Percentiles rank a stretch among this genome's conserved stretches.
phyloP scores from a whole-genome alignment of 2,113 vertebrate genomes.

The Lontra canadensis region DNA sequence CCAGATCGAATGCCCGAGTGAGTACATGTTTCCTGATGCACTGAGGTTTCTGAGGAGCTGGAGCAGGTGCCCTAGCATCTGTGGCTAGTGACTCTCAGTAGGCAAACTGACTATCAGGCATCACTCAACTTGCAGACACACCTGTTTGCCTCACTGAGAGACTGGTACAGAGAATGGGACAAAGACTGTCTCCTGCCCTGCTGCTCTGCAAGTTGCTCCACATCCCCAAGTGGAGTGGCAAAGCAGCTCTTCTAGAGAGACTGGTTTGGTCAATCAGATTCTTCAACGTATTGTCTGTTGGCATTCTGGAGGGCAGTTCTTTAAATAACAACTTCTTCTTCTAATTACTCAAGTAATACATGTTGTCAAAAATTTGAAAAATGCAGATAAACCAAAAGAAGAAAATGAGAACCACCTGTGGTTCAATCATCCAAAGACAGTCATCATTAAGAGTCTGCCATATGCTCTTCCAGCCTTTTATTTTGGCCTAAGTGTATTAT shows the following conservation, averaged over 20 bases:
- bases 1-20: neutral
- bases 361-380: slow-evolving; percentile 42
- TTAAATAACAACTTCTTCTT: slow-evolving; percentile 5
- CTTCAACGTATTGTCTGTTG: slow-evolving; percentile 24
- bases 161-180: neutral
- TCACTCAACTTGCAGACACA: neutral
- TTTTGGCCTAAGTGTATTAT: neutral
- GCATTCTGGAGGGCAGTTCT: slow-evolving; percentile 3
- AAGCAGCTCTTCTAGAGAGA: neutral
- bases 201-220: neutral
- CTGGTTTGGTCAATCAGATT: neutral
- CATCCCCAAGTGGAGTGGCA: neutral
- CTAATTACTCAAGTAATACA: slow-evolving; percentile 13
- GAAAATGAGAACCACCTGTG: slow-evolving; percentile 24
- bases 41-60: neutral
- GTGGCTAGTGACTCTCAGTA: neutral
- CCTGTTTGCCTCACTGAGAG: neutral
- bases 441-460: slow-evolving; percentile 34
- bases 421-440: slow-evolving; percentile 6
- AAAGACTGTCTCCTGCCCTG: neutral
- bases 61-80: neutral
- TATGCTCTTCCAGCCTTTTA: neutral
- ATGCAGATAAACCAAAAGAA: neutral
- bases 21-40: neutral
- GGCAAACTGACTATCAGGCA: neutral